Evolutionary conservation across 2,888 invertebrate species (phyloP), one percentile per base, ranked within the genome.

Genomic region (Tillus elongatus): DNA sequence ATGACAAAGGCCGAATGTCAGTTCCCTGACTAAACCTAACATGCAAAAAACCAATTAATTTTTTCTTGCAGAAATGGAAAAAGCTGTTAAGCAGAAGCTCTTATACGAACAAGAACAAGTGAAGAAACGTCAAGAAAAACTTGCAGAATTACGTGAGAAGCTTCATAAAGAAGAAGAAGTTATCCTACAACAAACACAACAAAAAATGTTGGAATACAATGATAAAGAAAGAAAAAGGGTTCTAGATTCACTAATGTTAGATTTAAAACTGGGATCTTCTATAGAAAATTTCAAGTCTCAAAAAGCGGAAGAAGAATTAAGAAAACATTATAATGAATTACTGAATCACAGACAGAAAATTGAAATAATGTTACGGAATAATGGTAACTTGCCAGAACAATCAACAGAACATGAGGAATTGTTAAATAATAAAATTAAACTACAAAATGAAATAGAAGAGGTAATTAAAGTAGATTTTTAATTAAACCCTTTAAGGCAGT

Each of bases 141-240:
- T 59, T 14, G 33, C 47, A 2, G 36, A 47, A 30, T 36, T 60
- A n/a, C 47, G 54, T 4, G 49, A 43, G 29, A 45, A 48, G 32
- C 37, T 63, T 11, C 44, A 52, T n/a, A 37, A 53, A 3, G 49
- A 56, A 42, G 58, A 63, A 44, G 36, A 46, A 2, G 51, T 50
- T 35, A 36, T 59, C 30, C 39, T 61, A 4, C 42, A 51, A 30
- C 38, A 42, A 12, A 45, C 58, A 2, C 42, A 45, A 33, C 45
- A 49, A 16, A 46, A 46, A 32, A 14, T 54, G 8, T 40, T 46
- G 26, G 43, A 45, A 35, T 44, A 49, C 13, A 33, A 19, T 29
- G 4, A 19, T 6, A n/a, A 19, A 19, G 6, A 19, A 19, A 19
- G n/a, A n/a, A 6, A 8, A 6, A 19, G 24, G n/a, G n/a, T 6